phyloP scores from a whole-genome alignment of 2,888 invertebrate species.

The Pomacea canaliculata region DNA sequence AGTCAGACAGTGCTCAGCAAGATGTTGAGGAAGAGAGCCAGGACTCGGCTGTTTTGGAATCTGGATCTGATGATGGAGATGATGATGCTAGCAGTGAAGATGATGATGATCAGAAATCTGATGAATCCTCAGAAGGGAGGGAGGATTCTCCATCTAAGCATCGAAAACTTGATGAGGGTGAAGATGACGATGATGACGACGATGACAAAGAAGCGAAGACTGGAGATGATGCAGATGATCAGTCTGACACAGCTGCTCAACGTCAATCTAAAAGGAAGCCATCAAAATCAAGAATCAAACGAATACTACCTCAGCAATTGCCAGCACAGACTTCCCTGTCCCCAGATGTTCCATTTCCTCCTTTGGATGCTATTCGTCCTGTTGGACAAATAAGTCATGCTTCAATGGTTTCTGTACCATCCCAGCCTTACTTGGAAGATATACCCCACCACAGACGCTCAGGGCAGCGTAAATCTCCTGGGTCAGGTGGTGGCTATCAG shows the following conservation, averaged over 20 bases:
- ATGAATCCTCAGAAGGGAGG: conserved; percentile 11
- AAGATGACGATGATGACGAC: conserved; percentile 13
- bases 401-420: conserved; percentile 3
- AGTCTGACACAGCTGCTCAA: conserved; percentile 12
- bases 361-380: background rate
- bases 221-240: conserved; percentile 11
- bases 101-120: conserved; percentile 5
- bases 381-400: conserved; percentile 1
- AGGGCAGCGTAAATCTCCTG: background rate
- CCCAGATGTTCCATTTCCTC: conserved; percentile 7
- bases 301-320: conserved; percentile 29
- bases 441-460: background rate
- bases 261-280: conserved; percentile 35
- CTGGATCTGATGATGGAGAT: background rate
- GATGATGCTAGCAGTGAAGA: conserved; percentile 20
- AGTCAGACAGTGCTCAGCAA: background rate
- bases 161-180: conserved; percentile 1
- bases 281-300: conserved; percentile 37
- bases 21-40: background rate
- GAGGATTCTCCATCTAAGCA: conserved; percentile 8
- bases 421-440: conserved; percentile 2
- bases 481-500: conserved; percentile 23
- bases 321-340: background rate
- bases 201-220: conserved; percentile 14
- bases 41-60: background rate